phyloP scores from a whole-genome alignment of 2,888 invertebrate species.

The Cordilura impudica region DNA sequence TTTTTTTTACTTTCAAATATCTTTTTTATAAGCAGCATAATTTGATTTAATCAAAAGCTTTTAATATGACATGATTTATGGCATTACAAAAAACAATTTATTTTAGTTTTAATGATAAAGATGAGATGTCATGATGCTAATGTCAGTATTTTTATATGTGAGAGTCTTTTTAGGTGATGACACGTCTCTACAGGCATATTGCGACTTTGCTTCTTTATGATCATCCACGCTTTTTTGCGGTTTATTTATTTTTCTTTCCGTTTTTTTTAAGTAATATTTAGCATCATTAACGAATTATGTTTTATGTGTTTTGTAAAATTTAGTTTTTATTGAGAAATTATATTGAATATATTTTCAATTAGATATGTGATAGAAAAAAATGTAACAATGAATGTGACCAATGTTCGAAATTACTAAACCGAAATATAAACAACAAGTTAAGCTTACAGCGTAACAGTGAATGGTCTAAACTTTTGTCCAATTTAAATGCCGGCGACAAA shows the following conservation, averaged over 20 bases:
- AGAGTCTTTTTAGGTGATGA: constrained; percentile 6
- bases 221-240: constrained; percentile 51
- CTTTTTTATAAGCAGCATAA: constrained; percentile 2
- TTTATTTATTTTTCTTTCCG: background rate
- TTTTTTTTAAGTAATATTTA: background rate
- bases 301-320: background rate
- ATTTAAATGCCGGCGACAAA: too few species aligned
- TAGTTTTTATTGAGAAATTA: too few species aligned
- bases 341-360: too few species aligned
- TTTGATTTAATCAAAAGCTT: background rate
- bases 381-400: too few species aligned
- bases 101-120: background rate
- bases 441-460: too few species aligned
- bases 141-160: constrained; percentile 6
- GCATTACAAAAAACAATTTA: background rate
- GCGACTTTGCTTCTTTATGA: constrained; percentile 12
- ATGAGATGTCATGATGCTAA: constrained; percentile 11
- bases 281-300: background rate
- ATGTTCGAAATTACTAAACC: too few species aligned
- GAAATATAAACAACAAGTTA: too few species aligned
- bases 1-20: background rate
- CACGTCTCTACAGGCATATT: constrained; percentile 11
- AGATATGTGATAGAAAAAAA: too few species aligned
- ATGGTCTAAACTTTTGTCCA: too few species aligned
- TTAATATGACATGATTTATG: background rate